These are phyloP conservation scores for Pipistrellus pygmaeus DNA, from an alignment of 2,797 vertebrate genomes.

Conservation along the genomic window DNA sequence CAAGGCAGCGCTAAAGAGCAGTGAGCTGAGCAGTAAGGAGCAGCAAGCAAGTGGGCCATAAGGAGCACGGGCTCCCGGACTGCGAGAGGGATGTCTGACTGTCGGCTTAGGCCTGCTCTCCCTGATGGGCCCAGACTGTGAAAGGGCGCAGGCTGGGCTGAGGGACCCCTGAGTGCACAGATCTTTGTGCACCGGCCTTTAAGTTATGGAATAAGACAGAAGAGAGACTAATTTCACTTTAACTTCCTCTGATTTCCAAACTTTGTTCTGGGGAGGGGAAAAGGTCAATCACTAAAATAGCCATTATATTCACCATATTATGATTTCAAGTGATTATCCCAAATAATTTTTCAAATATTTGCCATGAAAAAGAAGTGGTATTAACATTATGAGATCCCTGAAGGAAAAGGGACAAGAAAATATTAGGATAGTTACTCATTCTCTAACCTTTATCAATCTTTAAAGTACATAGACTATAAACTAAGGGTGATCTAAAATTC, in stretches of 20 bases:
- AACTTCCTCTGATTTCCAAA: conserved; percentile 39
- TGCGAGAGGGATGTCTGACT: no score
- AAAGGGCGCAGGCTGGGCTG: no score
- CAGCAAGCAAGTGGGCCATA: no score
- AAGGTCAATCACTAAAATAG: background rate
- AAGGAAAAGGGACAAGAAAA: background rate
- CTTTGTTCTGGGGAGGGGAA: background rate
- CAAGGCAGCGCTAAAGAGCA: no score
- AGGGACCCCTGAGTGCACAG: no score
- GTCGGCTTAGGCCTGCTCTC: no score
- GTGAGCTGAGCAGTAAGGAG: no score
- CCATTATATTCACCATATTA: background rate
- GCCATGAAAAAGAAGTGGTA: background rate
- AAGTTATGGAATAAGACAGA: background rate
- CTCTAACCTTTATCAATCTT: background rate
- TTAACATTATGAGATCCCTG: background rate
- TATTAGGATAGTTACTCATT: background rate
- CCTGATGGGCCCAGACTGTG: no score
- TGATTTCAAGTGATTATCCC: background rate
- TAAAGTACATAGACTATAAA: background rate
- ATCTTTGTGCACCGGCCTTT: no score
- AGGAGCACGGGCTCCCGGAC: no score
- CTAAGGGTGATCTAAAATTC: background rate
- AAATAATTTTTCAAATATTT: conserved; percentile 31
- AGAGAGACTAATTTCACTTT: background rate